Conservation (phyloP, 2,888 invertebrate species). For the Agrypnus murinus region DNA sequence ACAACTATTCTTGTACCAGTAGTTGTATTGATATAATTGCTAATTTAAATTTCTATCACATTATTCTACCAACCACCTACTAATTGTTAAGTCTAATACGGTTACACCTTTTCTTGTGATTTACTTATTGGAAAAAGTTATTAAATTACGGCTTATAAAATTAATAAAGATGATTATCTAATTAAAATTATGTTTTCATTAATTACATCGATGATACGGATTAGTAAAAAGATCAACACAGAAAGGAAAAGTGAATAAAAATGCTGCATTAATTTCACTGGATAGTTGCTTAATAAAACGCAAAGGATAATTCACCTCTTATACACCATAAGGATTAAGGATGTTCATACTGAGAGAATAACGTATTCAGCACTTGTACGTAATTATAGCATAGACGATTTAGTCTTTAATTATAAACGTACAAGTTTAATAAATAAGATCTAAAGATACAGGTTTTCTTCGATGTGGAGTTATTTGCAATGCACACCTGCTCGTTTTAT, state of each 20-base stretch:
- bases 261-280: background rate
- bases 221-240: too few relatives aligned
- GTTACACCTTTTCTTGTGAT: background rate
- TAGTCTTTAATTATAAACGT: constrained; percentile 40
- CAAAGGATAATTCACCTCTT: constrained; percentile 5
- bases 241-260: background rate
- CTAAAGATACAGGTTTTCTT: constrained; percentile 33
- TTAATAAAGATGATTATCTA: background rate
- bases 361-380: constrained; percentile 26
- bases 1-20: background rate
- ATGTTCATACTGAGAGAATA: constrained; percentile 8
- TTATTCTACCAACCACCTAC: constrained; percentile 6
- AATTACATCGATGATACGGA: background rate
- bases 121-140: background rate
- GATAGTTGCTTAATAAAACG: background rate
- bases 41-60: constrained; percentile 4
- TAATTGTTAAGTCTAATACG: background rate
- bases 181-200: background rate
- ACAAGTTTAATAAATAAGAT: constrained; percentile 44
- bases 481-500: constrained; percentile 29
- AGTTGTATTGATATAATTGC: constrained; percentile 12
- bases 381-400: constrained; percentile 39
- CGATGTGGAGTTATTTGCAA: constrained; percentile 26
- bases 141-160: background rate
- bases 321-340: constrained; percentile 4